phyloP scores from a whole-genome alignment of 1,140 invertebrate genomes.

The Drosophila willistoni region DNA sequence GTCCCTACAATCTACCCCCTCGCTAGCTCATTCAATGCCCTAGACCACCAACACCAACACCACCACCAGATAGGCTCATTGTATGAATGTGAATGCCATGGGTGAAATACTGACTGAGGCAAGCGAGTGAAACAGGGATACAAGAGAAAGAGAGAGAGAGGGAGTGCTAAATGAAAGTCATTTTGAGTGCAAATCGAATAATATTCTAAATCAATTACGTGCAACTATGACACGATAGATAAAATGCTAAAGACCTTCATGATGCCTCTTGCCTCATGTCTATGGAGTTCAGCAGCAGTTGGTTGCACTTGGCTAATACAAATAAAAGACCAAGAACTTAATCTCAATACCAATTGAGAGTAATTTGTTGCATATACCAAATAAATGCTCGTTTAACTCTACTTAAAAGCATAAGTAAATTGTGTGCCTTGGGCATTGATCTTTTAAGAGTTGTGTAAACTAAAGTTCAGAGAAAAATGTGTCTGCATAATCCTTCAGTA shows the following conservation, averaged over 20 bases:
- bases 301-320: background rate
- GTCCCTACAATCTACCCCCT: background rate
- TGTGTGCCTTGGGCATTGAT: background rate
- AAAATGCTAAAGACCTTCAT: background rate
- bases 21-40: too few relatives aligned
- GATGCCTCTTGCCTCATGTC: background rate
- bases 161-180: conserved; percentile 68
- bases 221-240: conserved; percentile 52
- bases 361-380: background rate
- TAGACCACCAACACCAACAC: background rate
- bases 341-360: background rate
- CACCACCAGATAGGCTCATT: conserved; percentile 46
- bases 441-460: background rate
- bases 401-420: too few relatives aligned
- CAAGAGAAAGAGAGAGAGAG: conserved; percentile 15
- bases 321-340: background rate
- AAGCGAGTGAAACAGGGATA: conserved; percentile 2
- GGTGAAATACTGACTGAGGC: conserved; percentile 2
- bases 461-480: background rate
- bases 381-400: background rate
- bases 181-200: conserved; percentile 78
- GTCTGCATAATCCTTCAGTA: background rate
- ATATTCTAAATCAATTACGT: conserved; percentile 79
- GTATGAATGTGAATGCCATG: conserved; percentile 30
- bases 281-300: background rate